Evolutionary conservation across 2,888 invertebrate species (phyloP).

Genomic region (Eupithecia vulgata): DNA sequence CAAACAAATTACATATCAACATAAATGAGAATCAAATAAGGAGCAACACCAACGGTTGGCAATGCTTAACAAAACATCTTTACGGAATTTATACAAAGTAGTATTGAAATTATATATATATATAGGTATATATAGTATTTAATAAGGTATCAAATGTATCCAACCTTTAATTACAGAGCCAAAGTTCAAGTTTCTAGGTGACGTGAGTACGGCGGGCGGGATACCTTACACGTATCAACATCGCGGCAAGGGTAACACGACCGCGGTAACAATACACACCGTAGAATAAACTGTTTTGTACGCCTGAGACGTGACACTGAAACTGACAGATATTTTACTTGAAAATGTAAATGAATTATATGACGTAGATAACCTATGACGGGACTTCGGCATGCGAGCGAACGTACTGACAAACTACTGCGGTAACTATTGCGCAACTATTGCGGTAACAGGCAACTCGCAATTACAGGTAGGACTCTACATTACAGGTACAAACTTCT

Average conservation of each 20-base stretch:
- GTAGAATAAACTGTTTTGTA: conserved; percentile 16
- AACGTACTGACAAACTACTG: background rate
- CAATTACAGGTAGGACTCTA: too few species aligned
- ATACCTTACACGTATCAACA: conserved; percentile 59
- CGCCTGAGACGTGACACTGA: background rate
- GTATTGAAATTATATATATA: too few species aligned
- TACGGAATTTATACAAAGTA: too few species aligned
- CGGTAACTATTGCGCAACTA: too few species aligned
- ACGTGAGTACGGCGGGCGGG: conserved; percentile 61
- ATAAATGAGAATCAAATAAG: too few species aligned
- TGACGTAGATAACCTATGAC: background rate
- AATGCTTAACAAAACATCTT: too few species aligned
- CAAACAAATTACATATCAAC: too few species aligned
- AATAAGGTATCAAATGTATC: conserved; percentile 13
- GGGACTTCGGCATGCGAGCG: background rate
- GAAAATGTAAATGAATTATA: background rate
- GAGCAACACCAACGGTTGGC: too few species aligned
- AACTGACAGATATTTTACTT: background rate
- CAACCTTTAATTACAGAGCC: conserved; percentile 36
- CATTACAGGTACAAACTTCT: too few species aligned
- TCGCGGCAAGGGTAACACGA: conserved; percentile 65
- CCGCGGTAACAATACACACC: conserved; percentile 8
- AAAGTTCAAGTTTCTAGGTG: conserved; percentile 43
- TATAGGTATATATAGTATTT: too few species aligned
- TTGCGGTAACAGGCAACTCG: too few species aligned